A percentile compares a stretch with the other conserved stretches of the same genome.
Conservation (phyloP, 2,888 invertebrate genomes). For the Rutpela maculata region DNA sequence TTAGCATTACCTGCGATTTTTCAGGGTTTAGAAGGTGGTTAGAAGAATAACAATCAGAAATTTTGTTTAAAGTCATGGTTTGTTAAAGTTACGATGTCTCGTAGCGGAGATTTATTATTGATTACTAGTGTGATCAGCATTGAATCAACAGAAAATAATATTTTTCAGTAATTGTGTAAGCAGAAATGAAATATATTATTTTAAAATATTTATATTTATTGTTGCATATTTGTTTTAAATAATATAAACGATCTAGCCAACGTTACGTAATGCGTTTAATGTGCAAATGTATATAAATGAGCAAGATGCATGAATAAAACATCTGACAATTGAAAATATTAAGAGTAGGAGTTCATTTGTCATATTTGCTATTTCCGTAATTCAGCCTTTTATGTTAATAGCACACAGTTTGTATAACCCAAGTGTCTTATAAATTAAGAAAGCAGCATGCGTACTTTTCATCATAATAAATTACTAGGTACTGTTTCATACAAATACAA, state of each 20-base stretch:
- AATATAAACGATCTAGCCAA: conserved; percentile 29
- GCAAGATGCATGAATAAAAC: conserved; percentile 64
- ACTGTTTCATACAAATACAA: conserved; percentile 33
- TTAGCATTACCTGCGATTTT: no score
- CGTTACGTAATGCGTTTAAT: conserved; percentile 43
- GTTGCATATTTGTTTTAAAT: conserved; percentile 30
- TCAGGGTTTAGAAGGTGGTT: no score
- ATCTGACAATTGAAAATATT: conserved; percentile 65
- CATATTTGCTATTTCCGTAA: conserved; percentile 64
- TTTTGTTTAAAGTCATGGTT: no score
- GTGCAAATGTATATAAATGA: conserved; percentile 54
- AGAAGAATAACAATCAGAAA: no score
- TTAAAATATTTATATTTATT: conserved; percentile 35
- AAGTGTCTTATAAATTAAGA: conserved; percentile 58
- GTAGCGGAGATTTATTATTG: no score
- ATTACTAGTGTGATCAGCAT: no score
- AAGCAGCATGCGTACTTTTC: conserved; percentile 55
- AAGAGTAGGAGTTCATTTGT: conserved; percentile 64
- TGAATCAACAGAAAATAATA: no score
- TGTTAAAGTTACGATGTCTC: no score
- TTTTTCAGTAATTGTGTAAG: no score
- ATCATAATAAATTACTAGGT: conserved; percentile 50
- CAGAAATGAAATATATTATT: no score
- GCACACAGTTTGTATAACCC: conserved; percentile 51
- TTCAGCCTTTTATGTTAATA: conserved; percentile 62